Evolutionary conservation across 1,140 invertebrate species (phyloP).

Genomic region (Listronotus oregonensis): DNA sequence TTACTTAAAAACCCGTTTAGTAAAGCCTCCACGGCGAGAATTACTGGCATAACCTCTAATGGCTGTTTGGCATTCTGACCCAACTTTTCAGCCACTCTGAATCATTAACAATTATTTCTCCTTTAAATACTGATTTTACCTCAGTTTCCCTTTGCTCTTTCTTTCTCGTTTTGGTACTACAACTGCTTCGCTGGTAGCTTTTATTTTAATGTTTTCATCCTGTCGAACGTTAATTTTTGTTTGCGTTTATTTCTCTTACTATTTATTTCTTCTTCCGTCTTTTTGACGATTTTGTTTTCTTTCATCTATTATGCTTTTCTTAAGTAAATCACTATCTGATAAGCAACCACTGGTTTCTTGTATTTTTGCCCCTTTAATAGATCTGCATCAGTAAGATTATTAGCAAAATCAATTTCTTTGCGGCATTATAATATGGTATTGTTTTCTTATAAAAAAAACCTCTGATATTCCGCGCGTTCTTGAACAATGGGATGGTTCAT

Average conservation of each 20-base stretch:
- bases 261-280: neutral
- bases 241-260: constrained; percentile 35
- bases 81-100: constrained; percentile 33
- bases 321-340: constrained; percentile 10
- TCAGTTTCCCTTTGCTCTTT: neutral
- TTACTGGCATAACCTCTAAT: constrained; percentile 32
- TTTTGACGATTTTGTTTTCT: neutral
- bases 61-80: constrained; percentile 24
- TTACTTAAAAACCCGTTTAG: constrained; percentile 32
- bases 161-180: too few relatives aligned
- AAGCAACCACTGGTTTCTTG: neutral
- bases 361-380: constrained; percentile 7
- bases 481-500: constrained; percentile 14
- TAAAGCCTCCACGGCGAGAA: constrained; percentile 45
- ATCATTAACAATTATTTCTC: constrained; percentile 44
- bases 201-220: constrained; percentile 14
- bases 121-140: constrained; percentile 38
- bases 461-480: constrained; percentile 15
- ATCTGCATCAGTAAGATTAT: constrained; percentile 25
- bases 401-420: constrained; percentile 18
- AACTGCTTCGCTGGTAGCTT: neutral
- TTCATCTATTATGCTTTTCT: constrained; percentile 13
- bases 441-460: neutral
- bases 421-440: neutral
- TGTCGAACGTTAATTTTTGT: constrained; percentile 29